Conservation (phyloP, 2,888 invertebrate species). For the Adelognathus sp. region DNA sequence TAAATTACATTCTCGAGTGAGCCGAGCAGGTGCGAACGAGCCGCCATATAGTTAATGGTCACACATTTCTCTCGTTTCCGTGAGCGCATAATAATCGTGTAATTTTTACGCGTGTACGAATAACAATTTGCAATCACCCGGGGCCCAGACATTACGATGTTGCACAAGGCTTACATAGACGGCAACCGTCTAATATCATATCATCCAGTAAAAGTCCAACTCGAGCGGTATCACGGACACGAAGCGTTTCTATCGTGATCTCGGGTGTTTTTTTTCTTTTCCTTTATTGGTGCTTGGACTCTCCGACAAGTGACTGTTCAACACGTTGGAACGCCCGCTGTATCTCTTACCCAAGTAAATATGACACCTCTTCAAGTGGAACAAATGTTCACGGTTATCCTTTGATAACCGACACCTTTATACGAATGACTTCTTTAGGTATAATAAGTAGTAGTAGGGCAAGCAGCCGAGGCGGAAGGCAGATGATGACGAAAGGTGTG, state of each 20-base stretch:
- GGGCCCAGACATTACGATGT: conserved; percentile 34
- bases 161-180: conserved; percentile 16
- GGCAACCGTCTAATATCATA: conserved; percentile 24
- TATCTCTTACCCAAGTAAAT: conserved; percentile 39
- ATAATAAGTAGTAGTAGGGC: background rate
- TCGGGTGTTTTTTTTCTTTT: conserved; percentile 28
- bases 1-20: conserved; percentile 54
- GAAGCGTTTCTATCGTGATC: conserved; percentile 9
- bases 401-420: conserved; percentile 41
- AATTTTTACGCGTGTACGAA: conserved; percentile 20
- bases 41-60: conserved; percentile 56
- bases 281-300: no score
- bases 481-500: conserved; percentile 10
- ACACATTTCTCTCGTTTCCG: conserved; percentile 50
- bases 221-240: conserved; percentile 5
- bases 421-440: conserved; percentile 27
- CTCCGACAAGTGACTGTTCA: conserved; percentile 50
- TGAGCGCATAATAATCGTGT: conserved; percentile 37
- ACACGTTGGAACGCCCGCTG: conserved; percentile 13
- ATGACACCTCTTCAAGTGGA: conserved; percentile 44
- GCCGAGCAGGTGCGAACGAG: conserved; percentile 57
- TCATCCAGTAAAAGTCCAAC: conserved; percentile 31
- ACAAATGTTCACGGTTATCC: conserved; percentile 45
- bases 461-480: conserved; percentile 7
- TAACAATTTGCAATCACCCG: conserved; percentile 53